A percentile compares a stretch with the other conserved stretches of the same genome.
Evolutionary conservation across 2,888 invertebrate genomes (phyloP).

Genomic region (Pyrocoelia pectoralis): DNA sequence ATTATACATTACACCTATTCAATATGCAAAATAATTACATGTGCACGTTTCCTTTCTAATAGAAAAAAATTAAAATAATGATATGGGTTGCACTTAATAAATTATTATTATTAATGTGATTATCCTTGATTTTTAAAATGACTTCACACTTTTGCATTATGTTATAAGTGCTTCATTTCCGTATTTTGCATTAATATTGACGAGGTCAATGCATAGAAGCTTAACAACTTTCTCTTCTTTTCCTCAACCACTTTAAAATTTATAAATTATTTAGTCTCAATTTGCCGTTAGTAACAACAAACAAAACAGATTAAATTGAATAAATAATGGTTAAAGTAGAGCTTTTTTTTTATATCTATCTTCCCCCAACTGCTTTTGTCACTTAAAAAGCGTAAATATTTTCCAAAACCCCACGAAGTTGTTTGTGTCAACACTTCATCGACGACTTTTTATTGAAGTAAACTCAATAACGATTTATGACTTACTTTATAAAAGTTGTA

Average conservation of each 20-base stretch:
- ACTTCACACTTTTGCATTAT: not conserved
- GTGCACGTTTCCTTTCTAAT: not conserved
- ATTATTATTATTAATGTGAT: slow-evolving; percentile 2
- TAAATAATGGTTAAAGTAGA: not conserved
- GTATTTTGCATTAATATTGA: slow-evolving; percentile 6
- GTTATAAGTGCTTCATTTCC: not conserved
- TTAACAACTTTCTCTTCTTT: slow-evolving; percentile 3
- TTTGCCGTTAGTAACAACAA: not conserved
- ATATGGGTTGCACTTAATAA: slow-evolving; percentile 1
- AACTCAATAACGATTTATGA: not conserved
- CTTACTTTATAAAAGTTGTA: not conserved
- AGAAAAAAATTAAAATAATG: not conserved
- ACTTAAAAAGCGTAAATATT: not conserved
- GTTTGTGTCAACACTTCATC: not conserved
- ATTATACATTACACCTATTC: not conserved
- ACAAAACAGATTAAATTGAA: slow-evolving; percentile 5
- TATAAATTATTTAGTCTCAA: not conserved
- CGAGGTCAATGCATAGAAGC: slow-evolving; percentile 2
- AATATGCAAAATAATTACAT: not conserved
- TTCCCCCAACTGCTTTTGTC: not conserved
- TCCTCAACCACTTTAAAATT: not conserved
- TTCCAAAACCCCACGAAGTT: not conserved
- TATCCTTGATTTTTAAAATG: slow-evolving; percentile 10
- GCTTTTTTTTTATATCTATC: not conserved
- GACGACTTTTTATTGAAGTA: not conserved